Conservation (phyloP, 2,113 vertebrate species). For the Clinocottus analis region DNA sequence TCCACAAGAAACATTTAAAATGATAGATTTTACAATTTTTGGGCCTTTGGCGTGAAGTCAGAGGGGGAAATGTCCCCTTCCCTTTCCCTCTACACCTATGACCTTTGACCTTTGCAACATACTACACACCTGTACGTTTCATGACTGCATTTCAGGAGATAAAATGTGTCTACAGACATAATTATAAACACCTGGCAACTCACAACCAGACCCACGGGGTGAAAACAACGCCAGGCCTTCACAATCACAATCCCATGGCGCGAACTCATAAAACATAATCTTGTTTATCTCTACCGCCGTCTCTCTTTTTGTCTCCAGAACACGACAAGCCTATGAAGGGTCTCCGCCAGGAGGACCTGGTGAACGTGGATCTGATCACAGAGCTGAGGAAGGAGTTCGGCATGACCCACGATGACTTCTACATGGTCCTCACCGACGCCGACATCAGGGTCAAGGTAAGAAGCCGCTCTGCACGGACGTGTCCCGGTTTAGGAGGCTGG, state of each 20-base stretch:
- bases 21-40: too few relatives aligned
- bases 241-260: neutral
- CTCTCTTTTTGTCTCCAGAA: slow-evolving; percentile 79
- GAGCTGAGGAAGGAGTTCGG: slow-evolving; percentile 94
- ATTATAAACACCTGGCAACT: neutral
- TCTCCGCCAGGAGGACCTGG: slow-evolving; percentile 91
- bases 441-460: slow-evolving; percentile 95
- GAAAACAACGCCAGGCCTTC: neutral
- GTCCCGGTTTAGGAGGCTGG: too few relatives aligned
- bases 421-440: slow-evolving; percentile 94
- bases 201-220: too few relatives aligned
- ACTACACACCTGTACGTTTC: neutral
- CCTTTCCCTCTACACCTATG: too few relatives aligned
- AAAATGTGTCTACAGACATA: neutral
- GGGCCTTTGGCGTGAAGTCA: too few relatives aligned
- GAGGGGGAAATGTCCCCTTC: too few relatives aligned
- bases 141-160: neutral
- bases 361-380: slow-evolving; percentile 93
- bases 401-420: slow-evolving; percentile 96
- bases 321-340: slow-evolving; percentile 96
- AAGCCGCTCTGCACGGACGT: neutral
- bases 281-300: neutral
- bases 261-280: neutral
- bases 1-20: neutral
- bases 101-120: neutral